Evolutionary conservation across 1,140 invertebrate species (phyloP), one percentile per base, ranked within the genome.

Genomic region (Archegozetes longisetosus): DNA sequence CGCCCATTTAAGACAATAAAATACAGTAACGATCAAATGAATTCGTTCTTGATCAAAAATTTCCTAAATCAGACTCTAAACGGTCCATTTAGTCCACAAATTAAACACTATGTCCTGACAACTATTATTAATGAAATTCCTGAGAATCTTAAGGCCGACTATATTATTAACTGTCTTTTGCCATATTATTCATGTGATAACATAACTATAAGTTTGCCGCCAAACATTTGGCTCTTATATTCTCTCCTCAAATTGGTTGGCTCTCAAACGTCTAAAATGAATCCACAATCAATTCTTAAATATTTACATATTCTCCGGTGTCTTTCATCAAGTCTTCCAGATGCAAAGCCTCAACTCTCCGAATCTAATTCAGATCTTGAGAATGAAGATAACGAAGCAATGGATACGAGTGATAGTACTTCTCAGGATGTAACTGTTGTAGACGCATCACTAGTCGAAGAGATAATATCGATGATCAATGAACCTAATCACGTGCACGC

Each of bases 401-500:
- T 53, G 23, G 28, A 57, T n/a, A 53, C 55, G 14, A 27, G 53
- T 52, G 58, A 63, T 26, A 57, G 60, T 47, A 20, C 54, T 1
- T 27, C 47, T 28, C 50, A 55, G 23, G 62, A 64, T 54, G 62
- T 57, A 23, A 23, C 32, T n/a, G 53, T 55, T 6, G 62, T 59
- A 24, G 29, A 53, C 13, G 58, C 56, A 25, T 53, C 55, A 17
- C 25, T 66, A 24, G 47, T 61, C 20, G 68, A 74, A n/a, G 72
- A 78, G 57, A 77, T 78, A 49, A 71, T 81, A 46, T 70, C 70
- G 24, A 73, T 84, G 67, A 64, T 86, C 12, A 86, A 85, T 64
- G 79, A 83, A 55, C 74, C 79, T 17, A 72, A 78, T 6, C 75
- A 79, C 0, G 81, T 85, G 53, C 74, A 78, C 25, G 73, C 75